Percentiles rank a stretch among this genome's conserved stretches.
Evolutionary conservation across 1,140 invertebrate species (phyloP).

Genomic region (Pseudomyrmex flavicornis): DNA sequence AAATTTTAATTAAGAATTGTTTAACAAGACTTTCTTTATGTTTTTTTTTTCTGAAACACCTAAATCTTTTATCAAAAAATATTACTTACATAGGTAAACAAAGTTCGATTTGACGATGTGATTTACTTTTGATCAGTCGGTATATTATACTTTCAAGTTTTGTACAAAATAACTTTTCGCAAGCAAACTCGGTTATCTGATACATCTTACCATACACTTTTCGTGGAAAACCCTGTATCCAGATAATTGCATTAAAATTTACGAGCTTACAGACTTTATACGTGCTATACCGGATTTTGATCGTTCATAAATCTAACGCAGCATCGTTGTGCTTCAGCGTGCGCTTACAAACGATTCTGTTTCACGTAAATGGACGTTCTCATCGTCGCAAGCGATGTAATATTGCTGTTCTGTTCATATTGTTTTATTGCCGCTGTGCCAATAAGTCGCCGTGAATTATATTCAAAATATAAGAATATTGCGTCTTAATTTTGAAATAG

Average conservation of each 20-base stretch:
- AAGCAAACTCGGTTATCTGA: constrained; percentile 33
- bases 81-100: no score
- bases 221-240: constrained; percentile 32
- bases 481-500: constrained; percentile 27
- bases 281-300: constrained; percentile 26
- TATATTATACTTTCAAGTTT: constrained; percentile 12
- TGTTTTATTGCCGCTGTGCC: constrained; percentile 35
- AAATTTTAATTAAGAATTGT: no score
- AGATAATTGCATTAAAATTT: constrained; percentile 56
- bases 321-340: constrained; percentile 36
- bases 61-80: not conserved
- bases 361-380: constrained; percentile 38
- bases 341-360: constrained; percentile 38
- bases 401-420: constrained; percentile 22
- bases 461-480: constrained; percentile 35
- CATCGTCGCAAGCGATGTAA: constrained; percentile 34
- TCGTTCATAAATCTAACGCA: constrained; percentile 45
- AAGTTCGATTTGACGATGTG: not conserved
- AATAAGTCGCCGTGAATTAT: constrained; percentile 35
- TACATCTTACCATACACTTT: constrained; percentile 16
- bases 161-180: constrained; percentile 24
- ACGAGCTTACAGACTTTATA: constrained; percentile 39
- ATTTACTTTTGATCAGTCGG: constrained; percentile 14
- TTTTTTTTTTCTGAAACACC: no score
- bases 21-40: no score